A percentile compares a stretch with the other conserved stretches of the same genome.
These are phyloP conservation scores for Steatocranus sp. DNA, from an alignment of 2,797 vertebrate species.

Conservation along the genomic window DNA sequence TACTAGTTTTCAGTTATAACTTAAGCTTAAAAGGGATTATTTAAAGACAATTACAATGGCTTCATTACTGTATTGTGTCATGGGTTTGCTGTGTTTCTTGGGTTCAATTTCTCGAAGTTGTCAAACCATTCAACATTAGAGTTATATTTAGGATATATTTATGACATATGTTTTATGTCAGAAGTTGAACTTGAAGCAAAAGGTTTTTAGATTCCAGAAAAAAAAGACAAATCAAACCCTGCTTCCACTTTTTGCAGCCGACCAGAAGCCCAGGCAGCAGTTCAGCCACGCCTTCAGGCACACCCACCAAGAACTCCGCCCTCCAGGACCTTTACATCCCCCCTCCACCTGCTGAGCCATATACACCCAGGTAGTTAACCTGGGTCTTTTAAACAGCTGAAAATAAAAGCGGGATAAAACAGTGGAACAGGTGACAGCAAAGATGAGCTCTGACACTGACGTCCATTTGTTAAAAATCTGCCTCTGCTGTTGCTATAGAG, in stretches of 20 bases:
- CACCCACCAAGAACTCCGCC: slow-evolving; percentile 93
- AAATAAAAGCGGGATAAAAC: not conserved
- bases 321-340: slow-evolving; percentile 97
- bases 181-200: not conserved
- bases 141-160: not conserved
- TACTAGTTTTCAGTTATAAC: not conserved
- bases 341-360: slow-evolving; percentile 92
- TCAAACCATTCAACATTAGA: not conserved
- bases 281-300: slow-evolving; percentile 91
- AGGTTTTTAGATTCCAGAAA: not conserved
- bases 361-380: slow-evolving; percentile 85
- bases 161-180: not conserved
- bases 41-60: not conserved
- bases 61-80: not conserved
- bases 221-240: not conserved
- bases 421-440: not conserved
- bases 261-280: slow-evolving; percentile 95
- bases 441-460: not conserved
- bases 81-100: not conserved
- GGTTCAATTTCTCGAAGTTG: not conserved
- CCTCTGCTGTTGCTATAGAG: slow-evolving; percentile 75
- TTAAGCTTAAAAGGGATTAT: not conserved
- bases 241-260: slow-evolving; percentile 71
- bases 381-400: not conserved
- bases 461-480: not conserved